A percentile compares a stretch with the other conserved stretches of the same genome.
These are phyloP conservation scores for Cheirogaleus medius DNA, from an alignment of 2,113 vertebrate genomes.

Conservation along the genomic window DNA sequence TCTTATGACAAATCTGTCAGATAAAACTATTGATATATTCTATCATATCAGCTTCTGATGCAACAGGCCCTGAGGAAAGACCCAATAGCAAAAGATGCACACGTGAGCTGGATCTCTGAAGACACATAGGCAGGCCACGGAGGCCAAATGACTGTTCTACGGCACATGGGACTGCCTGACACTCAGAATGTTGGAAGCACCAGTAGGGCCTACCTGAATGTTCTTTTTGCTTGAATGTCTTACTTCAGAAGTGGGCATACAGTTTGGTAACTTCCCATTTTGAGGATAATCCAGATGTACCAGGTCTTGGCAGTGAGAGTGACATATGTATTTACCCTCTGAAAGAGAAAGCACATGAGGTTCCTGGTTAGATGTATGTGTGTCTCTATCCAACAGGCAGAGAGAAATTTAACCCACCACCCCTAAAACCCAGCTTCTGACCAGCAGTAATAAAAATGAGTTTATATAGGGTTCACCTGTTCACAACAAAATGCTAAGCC, in stretches of 20 bases:
- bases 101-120: fast-evolving
- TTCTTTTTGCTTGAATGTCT: slow-evolving; percentile 40
- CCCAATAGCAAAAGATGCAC: neutral
- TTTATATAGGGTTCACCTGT: neutral
- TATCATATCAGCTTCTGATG: neutral
- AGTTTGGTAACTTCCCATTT: slow-evolving; percentile 79
- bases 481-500: neutral
- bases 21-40: neutral
- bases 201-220: slow-evolving; percentile 68
- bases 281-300: slow-evolving; percentile 83
- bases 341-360: slow-evolving; percentile 52
- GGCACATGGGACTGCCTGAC: neutral
- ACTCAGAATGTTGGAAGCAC: fast-evolving
- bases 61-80: neutral
- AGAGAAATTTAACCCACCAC: neutral
- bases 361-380: neutral
- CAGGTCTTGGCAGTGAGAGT: slow-evolving; percentile 84
- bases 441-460: neutral
- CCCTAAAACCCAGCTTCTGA: neutral
- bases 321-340: slow-evolving; percentile 86
- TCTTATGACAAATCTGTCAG: neutral
- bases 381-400: neutral
- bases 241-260: slow-evolving; percentile 40
- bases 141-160: fast-evolving
- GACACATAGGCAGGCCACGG: fast-evolving